Base-by-base conservation (phyloP, 2,113 vertebrate species). In the Capreolus pygargus region DNA sequence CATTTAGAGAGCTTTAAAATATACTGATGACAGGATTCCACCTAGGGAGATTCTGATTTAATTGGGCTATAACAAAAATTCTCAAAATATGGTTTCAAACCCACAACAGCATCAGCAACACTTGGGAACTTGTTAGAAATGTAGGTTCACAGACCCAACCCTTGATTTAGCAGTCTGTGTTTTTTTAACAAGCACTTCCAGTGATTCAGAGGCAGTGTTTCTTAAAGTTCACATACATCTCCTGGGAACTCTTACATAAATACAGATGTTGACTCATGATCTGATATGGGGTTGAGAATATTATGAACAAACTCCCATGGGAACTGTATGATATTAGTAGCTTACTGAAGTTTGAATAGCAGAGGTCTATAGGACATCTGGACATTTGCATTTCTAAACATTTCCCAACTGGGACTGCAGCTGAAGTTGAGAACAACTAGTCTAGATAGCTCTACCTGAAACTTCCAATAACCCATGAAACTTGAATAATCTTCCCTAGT, bases 1-100 rank as follows among this genome's bases (percentile, higher is more conserved):
- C 52, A 85, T 39, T 87, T 90, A 86, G 93, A 76, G 25, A 95
- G 17, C 30, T 91, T 96, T 91, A 90, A 94, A 87, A 94, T 58
- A 88, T 39, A 23, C 19, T 90, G 36, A 52, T 70, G 45, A 36
- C 45, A 70, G 91, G 54, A 50, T 76, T 13, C 21, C 5, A 95
- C 76, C 39, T 74, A 50, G 36, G 52, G 91, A 94, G 67, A 88
- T 90, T 89, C 85, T 54, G 23, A 92, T 89, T 93, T 95, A 95
- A 87, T 85, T 95, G 52, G 39, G 50, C 61, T 85, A 30, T 87
- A 54, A n/a, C 39, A 91, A n/a, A 93, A 88, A 47, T 93, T 95
- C 52, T 94, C 81, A 96, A 87, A 92, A 39, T 92, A n/a, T 36
- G 74, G 28, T 83, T 81, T 94, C 13, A 21, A 76, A 85, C 43